Base-by-base conservation (phyloP, 2,113 vertebrate species). In the Acanthochromis polyacanthus region DNA sequence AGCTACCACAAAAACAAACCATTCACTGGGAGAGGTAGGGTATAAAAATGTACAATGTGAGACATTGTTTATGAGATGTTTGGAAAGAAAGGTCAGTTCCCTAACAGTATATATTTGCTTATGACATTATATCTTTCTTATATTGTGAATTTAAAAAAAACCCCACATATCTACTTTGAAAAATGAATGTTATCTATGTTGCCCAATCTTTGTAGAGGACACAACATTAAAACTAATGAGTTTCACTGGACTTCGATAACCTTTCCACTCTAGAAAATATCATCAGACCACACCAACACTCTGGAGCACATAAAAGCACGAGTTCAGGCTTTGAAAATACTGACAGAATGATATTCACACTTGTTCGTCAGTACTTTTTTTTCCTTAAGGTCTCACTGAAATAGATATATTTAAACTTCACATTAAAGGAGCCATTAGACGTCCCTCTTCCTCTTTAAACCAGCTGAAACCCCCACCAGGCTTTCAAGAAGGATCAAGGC, bases 401-500 rank as follows among this genome's bases (percentile, higher is more conserved):
- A 61, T 46, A 74, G 73, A 87, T 82, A 83, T 89, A 88, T 88
- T 89, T 88, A 90, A 91, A 85, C 69, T 78, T 71, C 62, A 87
- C 77, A 91, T 86, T 85, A 87, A 89, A 90, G 76, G 76, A 87
- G 62, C 84, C 81, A 91, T 89, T 84, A 88, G 85, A 80, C 22
- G 1, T 28, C 75, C 67, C 48, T 38, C 67, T 81, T 80, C 66
- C 85, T 66, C 74, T 74, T 76, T 71, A 67, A 84, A 80, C 59
- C 22, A 80, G 56, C 82, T 75, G 22, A 84, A 83, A 71, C 74
- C 87, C 81, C 87, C 78, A 78, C 66, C 43, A 77, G 66, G 77
- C 89, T 89, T 90, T 88, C 87, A 86, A 85, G 75, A 88, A 75
- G 80, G 89, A 91, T 92, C 84, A 90, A 89, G 87, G 88, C 81